A percentile compares a stretch with the other conserved stretches of the same genome.
Evolutionary conservation across 2,888 invertebrate genomes (phyloP).

Genomic region (Coenonympha glycerion): DNA sequence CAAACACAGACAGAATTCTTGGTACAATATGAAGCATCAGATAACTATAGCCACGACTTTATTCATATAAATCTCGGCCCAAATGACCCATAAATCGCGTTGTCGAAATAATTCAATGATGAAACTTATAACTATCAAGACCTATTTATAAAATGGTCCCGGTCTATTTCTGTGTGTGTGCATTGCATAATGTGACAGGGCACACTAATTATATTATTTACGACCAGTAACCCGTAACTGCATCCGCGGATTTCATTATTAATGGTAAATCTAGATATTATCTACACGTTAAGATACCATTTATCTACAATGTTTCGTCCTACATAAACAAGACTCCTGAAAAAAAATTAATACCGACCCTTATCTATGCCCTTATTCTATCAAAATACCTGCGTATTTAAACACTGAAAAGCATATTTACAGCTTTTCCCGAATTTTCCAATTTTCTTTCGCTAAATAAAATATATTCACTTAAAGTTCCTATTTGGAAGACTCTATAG

Average conservation of each 20-base stretch:
- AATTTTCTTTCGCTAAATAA: no score
- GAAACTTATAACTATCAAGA: conserved; percentile 33
- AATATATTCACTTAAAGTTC: no score
- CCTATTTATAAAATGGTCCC: conserved; percentile 32
- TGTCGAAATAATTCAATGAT: conserved; percentile 30
- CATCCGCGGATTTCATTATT: conserved; percentile 16
- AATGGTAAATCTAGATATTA: conserved; percentile 2
- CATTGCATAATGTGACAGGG: conserved; percentile 42
- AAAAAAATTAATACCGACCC: no score
- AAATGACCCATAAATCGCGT: conserved; percentile 24
- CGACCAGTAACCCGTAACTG: conserved; percentile 29
- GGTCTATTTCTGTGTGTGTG: conserved; percentile 33
- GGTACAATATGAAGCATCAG: no score
- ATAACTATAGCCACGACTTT: no score
- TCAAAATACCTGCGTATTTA: no score
- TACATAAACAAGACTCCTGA: background rate
- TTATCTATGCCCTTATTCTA: no score
- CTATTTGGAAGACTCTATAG: no score
- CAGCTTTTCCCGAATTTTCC: no score
- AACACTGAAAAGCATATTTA: no score
- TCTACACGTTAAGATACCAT: background rate
- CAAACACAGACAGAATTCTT: no score
- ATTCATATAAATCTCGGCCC: no score
- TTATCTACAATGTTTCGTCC: conserved; percentile 8
- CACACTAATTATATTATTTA: conserved; percentile 52